These are phyloP conservation scores for Bujurquina vittata DNA, from an alignment of 2,113 vertebrate genomes.

Conservation along the genomic window DNA sequence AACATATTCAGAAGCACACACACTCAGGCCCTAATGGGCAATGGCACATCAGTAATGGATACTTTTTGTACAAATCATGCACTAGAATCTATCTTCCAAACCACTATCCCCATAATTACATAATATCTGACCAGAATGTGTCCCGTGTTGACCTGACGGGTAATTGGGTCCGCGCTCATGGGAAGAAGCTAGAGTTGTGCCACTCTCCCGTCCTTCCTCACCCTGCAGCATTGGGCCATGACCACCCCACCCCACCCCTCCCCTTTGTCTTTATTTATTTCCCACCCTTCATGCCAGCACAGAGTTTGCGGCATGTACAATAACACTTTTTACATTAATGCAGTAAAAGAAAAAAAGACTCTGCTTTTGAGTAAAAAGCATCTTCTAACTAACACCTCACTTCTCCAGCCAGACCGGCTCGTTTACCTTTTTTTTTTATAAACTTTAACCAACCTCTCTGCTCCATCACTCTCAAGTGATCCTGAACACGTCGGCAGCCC, in stretches of 20 bases:
- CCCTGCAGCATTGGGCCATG: slow-evolving; percentile 32
- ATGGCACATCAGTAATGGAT: slow-evolving; percentile 65
- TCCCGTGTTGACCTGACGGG: slow-evolving; percentile 9
- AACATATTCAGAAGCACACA: slow-evolving; percentile 22
- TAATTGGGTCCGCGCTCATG: background rate
- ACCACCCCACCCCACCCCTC: background rate
- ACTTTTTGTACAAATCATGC: slow-evolving; percentile 41
- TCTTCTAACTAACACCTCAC: slow-evolving; percentile 68
- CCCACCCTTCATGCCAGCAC: slow-evolving; percentile 60
- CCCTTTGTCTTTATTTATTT: slow-evolving; percentile 78
- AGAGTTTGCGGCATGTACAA: slow-evolving; percentile 57
- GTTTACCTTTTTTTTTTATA: slow-evolving; percentile 11
- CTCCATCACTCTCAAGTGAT: slow-evolving; percentile 27
- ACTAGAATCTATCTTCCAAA: slow-evolving; percentile 38
- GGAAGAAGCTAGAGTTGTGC: slow-evolving; percentile 40
- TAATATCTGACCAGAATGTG: background rate
- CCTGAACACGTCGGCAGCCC: slow-evolving; percentile 46
- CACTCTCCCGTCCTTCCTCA: slow-evolving; percentile 26
- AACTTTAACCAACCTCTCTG: slow-evolving; percentile 57
- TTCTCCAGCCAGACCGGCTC: slow-evolving; percentile 35
- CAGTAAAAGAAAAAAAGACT: slow-evolving; percentile 55
- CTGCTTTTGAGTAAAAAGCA: slow-evolving; percentile 57
- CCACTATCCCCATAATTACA: slow-evolving; percentile 18
- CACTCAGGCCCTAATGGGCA: slow-evolving; percentile 29
- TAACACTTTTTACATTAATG: slow-evolving; percentile 70